A percentile compares a stretch with the other conserved stretches of the same genome.
Evolutionary conservation across 2,888 invertebrate species (phyloP).

Genomic region (Ypsolopha scabrella): DNA sequence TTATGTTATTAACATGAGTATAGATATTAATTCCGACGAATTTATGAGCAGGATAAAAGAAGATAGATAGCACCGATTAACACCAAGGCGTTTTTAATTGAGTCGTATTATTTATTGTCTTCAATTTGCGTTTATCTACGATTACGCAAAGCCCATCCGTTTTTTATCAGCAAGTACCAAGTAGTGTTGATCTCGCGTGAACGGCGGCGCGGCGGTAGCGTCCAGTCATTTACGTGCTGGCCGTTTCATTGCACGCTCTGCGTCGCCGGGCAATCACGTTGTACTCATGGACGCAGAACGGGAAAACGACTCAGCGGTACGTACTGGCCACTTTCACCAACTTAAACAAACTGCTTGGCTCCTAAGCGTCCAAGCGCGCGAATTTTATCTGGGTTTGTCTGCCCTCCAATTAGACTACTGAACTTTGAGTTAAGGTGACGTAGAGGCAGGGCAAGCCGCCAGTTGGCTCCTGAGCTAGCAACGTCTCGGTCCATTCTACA

Average conservation of each 20-base stretch:
- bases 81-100: too few relatives aligned
- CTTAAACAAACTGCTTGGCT: background rate
- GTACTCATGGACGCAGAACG: background rate
- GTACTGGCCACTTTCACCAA: background rate
- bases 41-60: too few relatives aligned
- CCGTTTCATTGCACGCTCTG: constrained; percentile 29
- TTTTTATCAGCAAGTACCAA: constrained; percentile 37
- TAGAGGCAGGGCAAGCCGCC: constrained; percentile 60
- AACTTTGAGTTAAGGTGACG: constrained; percentile 51
- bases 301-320: background rate
- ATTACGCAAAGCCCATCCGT: constrained; percentile 31
- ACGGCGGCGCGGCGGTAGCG: constrained; percentile 21
- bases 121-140: background rate
- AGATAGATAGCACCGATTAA: too few relatives aligned
- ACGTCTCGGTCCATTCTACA: constrained; percentile 27
- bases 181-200: constrained; percentile 23
- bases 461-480: constrained; percentile 55
- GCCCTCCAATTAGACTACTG: constrained; percentile 16
- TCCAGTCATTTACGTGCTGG: constrained; percentile 23
- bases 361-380: background rate
- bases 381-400: background rate
- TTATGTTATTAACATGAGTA: too few relatives aligned
- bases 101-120: too few relatives aligned
- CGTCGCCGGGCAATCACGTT: constrained; percentile 1
- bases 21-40: too few relatives aligned